phyloP scores from a whole-genome alignment of 2,797 vertebrate genomes.

The Acrossocheilus wenchowensis region DNA sequence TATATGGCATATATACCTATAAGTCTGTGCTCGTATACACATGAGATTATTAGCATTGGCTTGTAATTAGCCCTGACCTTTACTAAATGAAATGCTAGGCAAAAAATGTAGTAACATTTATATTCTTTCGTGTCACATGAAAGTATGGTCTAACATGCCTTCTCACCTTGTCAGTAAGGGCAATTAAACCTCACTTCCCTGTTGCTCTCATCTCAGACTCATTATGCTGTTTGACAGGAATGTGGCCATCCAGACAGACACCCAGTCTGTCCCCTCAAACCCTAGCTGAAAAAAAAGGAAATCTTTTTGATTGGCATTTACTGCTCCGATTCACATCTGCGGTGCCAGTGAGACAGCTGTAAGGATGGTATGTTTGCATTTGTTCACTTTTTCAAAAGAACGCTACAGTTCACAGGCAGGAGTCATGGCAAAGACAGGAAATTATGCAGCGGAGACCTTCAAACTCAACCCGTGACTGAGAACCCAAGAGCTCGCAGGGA shows the following conservation, averaged over 20 bases:
- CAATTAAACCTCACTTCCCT: not conserved
- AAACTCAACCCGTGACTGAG: slow-evolving; percentile 25
- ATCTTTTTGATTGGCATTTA: not conserved
- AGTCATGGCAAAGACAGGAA: not conserved
- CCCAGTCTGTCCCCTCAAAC: not conserved
- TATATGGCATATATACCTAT: not conserved
- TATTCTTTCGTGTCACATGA: not conserved
- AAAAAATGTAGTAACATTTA: not conserved
- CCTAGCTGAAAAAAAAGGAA: not conserved
- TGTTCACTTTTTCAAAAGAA: not conserved
- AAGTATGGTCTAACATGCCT: not conserved
- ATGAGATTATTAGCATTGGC: not conserved
- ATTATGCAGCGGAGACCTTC: slow-evolving; percentile 48
- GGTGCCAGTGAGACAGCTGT: not conserved
- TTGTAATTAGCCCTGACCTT: not conserved
- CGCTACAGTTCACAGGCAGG: not conserved
- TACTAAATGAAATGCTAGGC: not conserved
- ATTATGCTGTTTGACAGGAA: not conserved
- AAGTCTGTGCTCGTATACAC: not conserved
- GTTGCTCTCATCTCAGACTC: not conserved
- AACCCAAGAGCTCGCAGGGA: slow-evolving; percentile 23
- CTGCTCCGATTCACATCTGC: not conserved
- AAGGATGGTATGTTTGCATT: not conserved
- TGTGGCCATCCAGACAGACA: not conserved
- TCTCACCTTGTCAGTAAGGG: not conserved